Evolutionary conservation across 2,797 vertebrate genomes (phyloP).

Genomic region (Alouatta caraya): DNA sequence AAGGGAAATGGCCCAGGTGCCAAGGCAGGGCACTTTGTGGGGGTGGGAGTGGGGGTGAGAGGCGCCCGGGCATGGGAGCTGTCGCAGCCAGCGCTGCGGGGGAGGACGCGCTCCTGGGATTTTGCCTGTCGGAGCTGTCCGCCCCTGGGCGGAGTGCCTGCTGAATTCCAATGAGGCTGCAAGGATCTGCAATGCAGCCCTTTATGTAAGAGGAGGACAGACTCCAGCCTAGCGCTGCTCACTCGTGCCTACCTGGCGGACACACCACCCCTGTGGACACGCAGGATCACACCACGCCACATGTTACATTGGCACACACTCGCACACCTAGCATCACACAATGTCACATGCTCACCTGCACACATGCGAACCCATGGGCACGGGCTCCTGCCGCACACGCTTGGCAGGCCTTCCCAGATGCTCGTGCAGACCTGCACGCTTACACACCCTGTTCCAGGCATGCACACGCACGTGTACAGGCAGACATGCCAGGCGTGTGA

Average conservation of each 20-base stretch:
- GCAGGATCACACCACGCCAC: rapidly evolving
- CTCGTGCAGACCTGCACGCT: neutral
- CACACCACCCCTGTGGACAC: rapidly evolving
- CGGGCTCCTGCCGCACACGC: neutral
- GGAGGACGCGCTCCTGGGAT: neutral
- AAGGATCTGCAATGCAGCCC: slow-evolving; percentile 80
- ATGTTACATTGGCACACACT: neutral
- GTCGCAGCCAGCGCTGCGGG: neutral
- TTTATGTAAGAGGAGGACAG: slow-evolving; percentile 70
- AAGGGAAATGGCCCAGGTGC: neutral
- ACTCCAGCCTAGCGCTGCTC: rapidly evolving
- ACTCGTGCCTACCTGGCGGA: rapidly evolving
- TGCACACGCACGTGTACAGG: rapidly evolving
- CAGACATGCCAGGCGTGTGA: rapidly evolving
- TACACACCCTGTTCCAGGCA: neutral
- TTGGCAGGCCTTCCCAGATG: neutral
- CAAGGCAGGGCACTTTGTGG: neutral
- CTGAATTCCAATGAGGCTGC: slow-evolving; percentile 41
- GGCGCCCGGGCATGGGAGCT: neutral
- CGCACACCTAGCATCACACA: neutral
- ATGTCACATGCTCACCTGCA: neutral
- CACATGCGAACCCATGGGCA: neutral
- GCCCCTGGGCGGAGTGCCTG: slow-evolving; percentile 1
- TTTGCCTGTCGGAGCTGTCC: neutral
- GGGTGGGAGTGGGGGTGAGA: neutral